Percentiles rank a stretch among this genome's conserved stretches.
Conservation (phyloP, 1,140 invertebrate species). For the Caenorhabditis elegans region WBcel235 BX284603.4:2587501-2588000, state of each 20-base stretch:
- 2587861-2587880: background rate
- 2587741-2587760: background rate
- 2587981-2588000: background rate
- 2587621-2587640: background rate
- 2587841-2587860: background rate
- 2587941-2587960: background rate
- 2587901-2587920: conserved; percentile 15
- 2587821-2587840: background rate
- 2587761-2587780: conserved; percentile 24
- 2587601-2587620: conserved; percentile 10
- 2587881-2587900: conserved; percentile 11
- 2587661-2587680: background rate
- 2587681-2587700: conserved; percentile 6
- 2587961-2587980: background rate
- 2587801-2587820: background rate
- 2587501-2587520: conserved; percentile 50
- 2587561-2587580: conserved; percentile 52
- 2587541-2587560: conserved; percentile 56
- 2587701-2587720: conserved; percentile 18
- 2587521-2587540: conserved; percentile 58
- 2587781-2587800: conserved; percentile 20
- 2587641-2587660: too few species aligned
- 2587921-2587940: background rate
- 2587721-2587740: conserved; percentile 24
- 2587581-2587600: conserved; percentile 49